Evolutionary conservation across 2,888 invertebrate species (phyloP).

Genomic region (Parapristionchus giblindavisi): DNA sequence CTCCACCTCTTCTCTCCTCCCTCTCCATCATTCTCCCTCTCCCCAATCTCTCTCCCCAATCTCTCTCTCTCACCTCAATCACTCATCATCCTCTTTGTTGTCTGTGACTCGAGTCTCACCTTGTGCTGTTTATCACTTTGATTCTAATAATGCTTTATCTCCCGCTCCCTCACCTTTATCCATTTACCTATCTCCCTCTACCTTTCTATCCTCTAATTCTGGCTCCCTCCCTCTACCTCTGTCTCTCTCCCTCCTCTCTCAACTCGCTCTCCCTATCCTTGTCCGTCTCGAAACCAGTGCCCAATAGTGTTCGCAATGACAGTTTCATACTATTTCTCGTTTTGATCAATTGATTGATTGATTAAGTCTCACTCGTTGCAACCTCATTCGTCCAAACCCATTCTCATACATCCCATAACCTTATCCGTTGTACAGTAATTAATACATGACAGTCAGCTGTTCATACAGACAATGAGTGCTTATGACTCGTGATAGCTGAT

Average conservation of each 20-base stretch:
- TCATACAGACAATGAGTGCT: too few relatives aligned
- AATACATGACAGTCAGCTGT: too few relatives aligned
- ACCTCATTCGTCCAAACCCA: too few relatives aligned
- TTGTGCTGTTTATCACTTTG: not conserved
- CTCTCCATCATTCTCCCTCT: not conserved
- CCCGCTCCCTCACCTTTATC: not conserved
- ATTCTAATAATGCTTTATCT: not conserved
- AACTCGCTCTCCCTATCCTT: not conserved
- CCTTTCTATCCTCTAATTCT: not conserved
- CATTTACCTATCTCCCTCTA: not conserved
- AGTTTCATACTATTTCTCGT: too few relatives aligned
- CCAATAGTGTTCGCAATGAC: too few relatives aligned
- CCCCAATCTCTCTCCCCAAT: not conserved
- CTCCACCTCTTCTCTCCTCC: not conserved
- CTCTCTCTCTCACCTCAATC: not conserved
- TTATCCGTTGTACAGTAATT: too few relatives aligned
- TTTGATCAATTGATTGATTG: too few relatives aligned
- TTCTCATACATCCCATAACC: too few relatives aligned
- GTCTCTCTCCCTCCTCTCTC: slow-evolving; percentile 6
- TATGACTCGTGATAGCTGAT: too few relatives aligned
- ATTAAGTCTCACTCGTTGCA: too few relatives aligned
- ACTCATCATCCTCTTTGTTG: not conserved
- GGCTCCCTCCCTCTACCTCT: slow-evolving; percentile 10
- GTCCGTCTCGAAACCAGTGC: not conserved
- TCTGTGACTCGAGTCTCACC: not conserved